Conservation (phyloP, 1,140 invertebrate genomes). For the Melipona quadrifasciata region DNA sequence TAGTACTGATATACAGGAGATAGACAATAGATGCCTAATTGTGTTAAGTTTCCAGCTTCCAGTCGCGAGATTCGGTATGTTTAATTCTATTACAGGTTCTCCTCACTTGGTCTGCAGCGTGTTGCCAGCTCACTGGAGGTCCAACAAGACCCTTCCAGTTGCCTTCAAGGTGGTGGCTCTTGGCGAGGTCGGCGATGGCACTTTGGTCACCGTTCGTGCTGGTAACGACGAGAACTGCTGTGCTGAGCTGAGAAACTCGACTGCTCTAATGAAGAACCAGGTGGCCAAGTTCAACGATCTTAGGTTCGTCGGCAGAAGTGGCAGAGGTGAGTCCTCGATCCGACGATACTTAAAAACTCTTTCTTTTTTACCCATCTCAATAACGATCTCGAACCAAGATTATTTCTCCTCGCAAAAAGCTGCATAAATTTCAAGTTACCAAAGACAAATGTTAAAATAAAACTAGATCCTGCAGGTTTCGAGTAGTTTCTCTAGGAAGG, state of each 20-base stretch:
- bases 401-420: neutral
- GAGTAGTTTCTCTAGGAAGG: too few relatives aligned
- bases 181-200: slow-evolving; percentile 96
- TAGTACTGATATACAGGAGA: neutral
- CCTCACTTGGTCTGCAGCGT: slow-evolving; percentile 96
- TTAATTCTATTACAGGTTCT: slow-evolving; percentile 81
- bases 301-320: slow-evolving; percentile 97
- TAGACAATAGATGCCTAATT: neutral
- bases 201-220: slow-evolving; percentile 95
- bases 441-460: too few relatives aligned
- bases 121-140: slow-evolving; percentile 96
- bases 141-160: slow-evolving; percentile 98
- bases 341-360: neutral
- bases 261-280: slow-evolving; percentile 98
- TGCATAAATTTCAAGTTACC: neutral
- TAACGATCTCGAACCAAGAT: neutral
- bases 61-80: neutral
- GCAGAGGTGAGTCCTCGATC: slow-evolving; percentile 91
- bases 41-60: neutral
- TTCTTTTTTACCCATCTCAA: neutral
- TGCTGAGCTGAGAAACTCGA: slow-evolving; percentile 95
- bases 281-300: slow-evolving; percentile 99
- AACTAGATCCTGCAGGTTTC: too few relatives aligned
- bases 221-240: slow-evolving; percentile 99
- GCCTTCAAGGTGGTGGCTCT: slow-evolving; percentile 96